Evolutionary conservation across 1,140 invertebrate species (phyloP), one percentile per base, ranked within the genome.

Genomic region (Lepidurus arcticus): DNA sequence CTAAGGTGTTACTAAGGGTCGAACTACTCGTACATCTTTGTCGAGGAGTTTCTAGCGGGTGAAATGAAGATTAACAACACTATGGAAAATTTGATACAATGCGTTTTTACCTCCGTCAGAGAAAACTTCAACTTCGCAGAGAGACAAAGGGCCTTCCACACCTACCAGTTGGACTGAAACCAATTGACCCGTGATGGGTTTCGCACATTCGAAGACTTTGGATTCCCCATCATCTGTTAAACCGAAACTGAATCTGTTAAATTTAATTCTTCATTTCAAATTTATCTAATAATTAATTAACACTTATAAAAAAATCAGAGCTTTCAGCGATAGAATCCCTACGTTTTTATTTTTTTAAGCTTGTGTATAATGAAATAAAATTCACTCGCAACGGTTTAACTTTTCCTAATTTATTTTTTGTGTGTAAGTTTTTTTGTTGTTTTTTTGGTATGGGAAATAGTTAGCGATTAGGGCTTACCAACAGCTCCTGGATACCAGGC

Each of bases 401-500:
- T 1, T 34, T 34, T 34, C 34, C 34, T 34, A 34, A 4, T 34
- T 34, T 34, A 11, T 21, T 9, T 78, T 42, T 77, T 8, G 76
- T n/a, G n/a, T n/a, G n/a, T n/a, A 24, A 16, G 43, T 16, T 13
- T 75, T 42, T 24, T 78, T 5, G 5, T n/a, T 3, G 77, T 24
- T 8, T 34, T 79, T 43, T 79, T 44, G 44, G 44, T n/a, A 16
- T 78, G 76, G n/a, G 24, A 16, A 21, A 78, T 77, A 42, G 44
- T 21, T 73, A 13, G 8, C 13, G 16, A 76, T n/a, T 11, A 34
- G 42, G n/a, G 84, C 88, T 88, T 85, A 94, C 92, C 92, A 73
- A 95, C 90, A n/a, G 93, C 94, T 76, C 93, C 94, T 0, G 94
- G 94, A 85, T 94, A 94, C 94, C 95, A 97, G 13, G 94, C 93